phyloP scores from a whole-genome alignment of 2,888 invertebrate species.

The Philopedon plagiatum region DNA sequence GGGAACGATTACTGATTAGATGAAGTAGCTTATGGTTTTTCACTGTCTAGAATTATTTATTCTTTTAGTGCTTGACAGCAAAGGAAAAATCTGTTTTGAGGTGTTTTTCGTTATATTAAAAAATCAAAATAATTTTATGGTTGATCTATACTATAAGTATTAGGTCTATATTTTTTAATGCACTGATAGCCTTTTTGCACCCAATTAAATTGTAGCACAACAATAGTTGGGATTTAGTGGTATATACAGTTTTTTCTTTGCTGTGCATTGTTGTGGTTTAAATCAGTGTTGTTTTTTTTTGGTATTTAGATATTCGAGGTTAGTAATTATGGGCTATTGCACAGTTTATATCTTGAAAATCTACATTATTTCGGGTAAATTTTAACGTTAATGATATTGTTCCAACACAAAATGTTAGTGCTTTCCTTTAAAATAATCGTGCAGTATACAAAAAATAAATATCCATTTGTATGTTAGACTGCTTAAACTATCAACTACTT shows the following conservation, averaged over 20 bases:
- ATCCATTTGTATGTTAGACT: background rate
- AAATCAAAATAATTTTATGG: too few relatives aligned
- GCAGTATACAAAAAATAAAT: constrained; percentile 5
- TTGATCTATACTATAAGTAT: too few relatives aligned
- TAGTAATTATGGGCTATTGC: constrained; percentile 14
- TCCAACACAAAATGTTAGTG: background rate
- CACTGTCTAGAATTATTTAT: background rate
- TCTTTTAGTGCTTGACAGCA: background rate
- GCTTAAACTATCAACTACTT: background rate
- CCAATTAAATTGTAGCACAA: too few relatives aligned
- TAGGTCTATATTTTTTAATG: too few relatives aligned
- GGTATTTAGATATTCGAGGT: constrained; percentile 7
- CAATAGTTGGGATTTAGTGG: too few relatives aligned
- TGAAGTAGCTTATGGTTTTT: background rate
- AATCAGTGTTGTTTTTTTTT: constrained; percentile 6
- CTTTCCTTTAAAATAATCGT: constrained; percentile 5
- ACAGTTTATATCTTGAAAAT: constrained; percentile 13
- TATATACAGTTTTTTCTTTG: constrained; percentile 2
- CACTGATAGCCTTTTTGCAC: too few relatives aligned
- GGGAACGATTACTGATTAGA: background rate
- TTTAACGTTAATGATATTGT: constrained; percentile 10
- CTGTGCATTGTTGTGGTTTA: background rate
- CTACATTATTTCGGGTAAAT: background rate
- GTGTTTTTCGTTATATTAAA: background rate
- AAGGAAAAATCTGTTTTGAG: background rate